Evolutionary conservation across 2,113 vertebrate species (phyloP).

Genomic region (Plecotus auritus): DNA sequence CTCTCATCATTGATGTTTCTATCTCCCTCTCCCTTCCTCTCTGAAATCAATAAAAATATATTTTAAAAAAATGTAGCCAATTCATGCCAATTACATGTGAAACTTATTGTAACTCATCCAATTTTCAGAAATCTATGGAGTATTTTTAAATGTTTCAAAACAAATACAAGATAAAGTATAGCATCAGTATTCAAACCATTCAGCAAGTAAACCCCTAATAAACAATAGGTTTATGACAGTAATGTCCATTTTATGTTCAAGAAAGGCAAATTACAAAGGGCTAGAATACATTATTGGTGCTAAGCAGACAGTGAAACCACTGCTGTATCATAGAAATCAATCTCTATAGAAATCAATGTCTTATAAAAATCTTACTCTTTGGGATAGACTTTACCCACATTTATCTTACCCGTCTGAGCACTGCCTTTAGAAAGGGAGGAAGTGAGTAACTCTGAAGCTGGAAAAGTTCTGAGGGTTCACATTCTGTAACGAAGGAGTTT

Average conservation of each 20-base stretch:
- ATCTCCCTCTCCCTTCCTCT: too few relatives aligned
- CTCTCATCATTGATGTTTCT: too few relatives aligned
- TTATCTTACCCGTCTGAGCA: constrained; percentile 84
- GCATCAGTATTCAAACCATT: background rate
- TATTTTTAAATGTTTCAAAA: background rate
- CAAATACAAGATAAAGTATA: constrained; percentile 23
- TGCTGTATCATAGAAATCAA: background rate
- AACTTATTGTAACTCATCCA: background rate
- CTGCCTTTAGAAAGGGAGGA: constrained; percentile 83
- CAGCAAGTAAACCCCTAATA: background rate
- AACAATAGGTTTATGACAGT: background rate
- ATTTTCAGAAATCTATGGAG: background rate
- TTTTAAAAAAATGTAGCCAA: background rate
- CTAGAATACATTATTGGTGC: background rate
- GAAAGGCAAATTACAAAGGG: background rate
- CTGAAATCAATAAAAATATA: too few relatives aligned
- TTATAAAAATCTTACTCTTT: background rate
- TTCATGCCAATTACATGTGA: background rate
- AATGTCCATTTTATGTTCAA: background rate
- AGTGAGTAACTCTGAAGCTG: constrained; percentile 90
- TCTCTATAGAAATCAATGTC: background rate
- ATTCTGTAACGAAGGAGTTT: constrained; percentile 91
- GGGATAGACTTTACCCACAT: background rate
- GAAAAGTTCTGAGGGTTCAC: constrained; percentile 93
- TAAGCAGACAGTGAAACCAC: background rate